These are phyloP conservation scores for Drosophila nr. medialis DNA, from an alignment of 2,888 invertebrate species.

Conservation along the genomic window DNA sequence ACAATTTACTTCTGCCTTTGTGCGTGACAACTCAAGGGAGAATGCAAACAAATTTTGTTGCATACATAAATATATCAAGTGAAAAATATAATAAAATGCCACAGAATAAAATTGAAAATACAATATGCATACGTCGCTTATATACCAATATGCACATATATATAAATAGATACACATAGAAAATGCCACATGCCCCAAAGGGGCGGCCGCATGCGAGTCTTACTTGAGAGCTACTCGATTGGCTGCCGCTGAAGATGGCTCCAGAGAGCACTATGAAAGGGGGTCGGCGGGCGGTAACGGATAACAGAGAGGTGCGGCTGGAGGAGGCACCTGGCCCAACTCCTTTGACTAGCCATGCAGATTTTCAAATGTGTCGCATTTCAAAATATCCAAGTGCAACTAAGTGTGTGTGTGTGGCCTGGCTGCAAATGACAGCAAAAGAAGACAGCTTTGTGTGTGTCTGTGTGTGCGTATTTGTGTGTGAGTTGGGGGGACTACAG, in stretches of 20 bases:
- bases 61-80: slow-evolving; percentile 71
- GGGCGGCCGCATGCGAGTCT: slow-evolving; percentile 35
- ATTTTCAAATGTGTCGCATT: slow-evolving; percentile 67
- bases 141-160: slow-evolving; percentile 14
- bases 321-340: slow-evolving; percentile 3
- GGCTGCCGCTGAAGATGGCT: slow-evolving; percentile 12
- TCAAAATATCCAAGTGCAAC: slow-evolving; percentile 47
- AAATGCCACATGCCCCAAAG: slow-evolving; percentile 43
- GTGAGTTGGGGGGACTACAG: slow-evolving; percentile 2
- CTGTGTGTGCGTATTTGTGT: background rate
- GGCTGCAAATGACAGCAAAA: slow-evolving; percentile 57
- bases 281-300: background rate
- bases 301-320: background rate
- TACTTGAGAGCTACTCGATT: slow-evolving; percentile 3
- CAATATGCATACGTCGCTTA: slow-evolving; percentile 30
- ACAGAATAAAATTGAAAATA: slow-evolving; percentile 70
- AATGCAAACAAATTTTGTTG: slow-evolving; percentile 74
- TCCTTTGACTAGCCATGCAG: slow-evolving; percentile 74
- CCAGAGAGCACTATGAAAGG: slow-evolving; percentile 25
- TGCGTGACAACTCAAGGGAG: slow-evolving; percentile 81
- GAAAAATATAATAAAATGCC: slow-evolving; percentile 70
- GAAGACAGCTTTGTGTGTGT: slow-evolving; percentile 12
- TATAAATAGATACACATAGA: slow-evolving; percentile 19
- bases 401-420: slow-evolving; percentile 5
- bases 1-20: slow-evolving; percentile 80